Base-by-base conservation (phyloP, 2,797 vertebrate species). In the Bryconaethiops microstoma region DNA sequence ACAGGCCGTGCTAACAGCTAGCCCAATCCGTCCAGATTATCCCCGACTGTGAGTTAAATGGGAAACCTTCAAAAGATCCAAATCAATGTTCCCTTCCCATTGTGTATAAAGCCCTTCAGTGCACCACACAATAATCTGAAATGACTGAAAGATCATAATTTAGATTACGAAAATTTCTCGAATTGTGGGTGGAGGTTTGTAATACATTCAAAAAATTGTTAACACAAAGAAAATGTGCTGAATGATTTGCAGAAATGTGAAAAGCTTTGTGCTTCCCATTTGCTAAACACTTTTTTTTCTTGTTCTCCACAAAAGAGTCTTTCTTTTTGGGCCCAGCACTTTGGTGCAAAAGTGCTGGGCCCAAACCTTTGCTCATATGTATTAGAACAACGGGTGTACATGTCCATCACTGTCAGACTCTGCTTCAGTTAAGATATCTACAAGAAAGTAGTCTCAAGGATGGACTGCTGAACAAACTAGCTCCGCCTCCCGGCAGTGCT, bases 1-100 rank as follows among this genome's bases (percentile, higher is more conserved):
- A 89, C 92, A 93, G 91, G 86, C 91, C 90, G 90, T 90, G 89
- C 89, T 76, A 84, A 85, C 83, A 84, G 84, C 72, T 80, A 82
- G 35, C 71, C 67, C 63, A 92, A 93, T 92, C 90, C 91, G 82
- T 82, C 86, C 90, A 92, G 93, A 94, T 94, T 93, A 93, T 89
- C 91, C 85, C 86, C 23, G 86, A 93, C 90, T 87, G 79, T 88
- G 87, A 88, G 86, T 92, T 92, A 91, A 94, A 92, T 83, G 85
- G 88, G 90, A 92, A 91, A 92, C 90, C 92, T 92, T 93, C 90
- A 92, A 75, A 92, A 92, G 89, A 88, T 88, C 80, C 78, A 29
- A 83, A 93, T 92, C 87, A 79, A 50, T 86, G 91, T 92, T 90
- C 83, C 85, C 86, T 88, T 84, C 74, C 84, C 84, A 82, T 83